A percentile compares a stretch with the other conserved stretches of the same genome.
Evolutionary conservation across 1,140 invertebrate species (phyloP).

Genomic region (Cardiocondyla obscurior): DNA sequence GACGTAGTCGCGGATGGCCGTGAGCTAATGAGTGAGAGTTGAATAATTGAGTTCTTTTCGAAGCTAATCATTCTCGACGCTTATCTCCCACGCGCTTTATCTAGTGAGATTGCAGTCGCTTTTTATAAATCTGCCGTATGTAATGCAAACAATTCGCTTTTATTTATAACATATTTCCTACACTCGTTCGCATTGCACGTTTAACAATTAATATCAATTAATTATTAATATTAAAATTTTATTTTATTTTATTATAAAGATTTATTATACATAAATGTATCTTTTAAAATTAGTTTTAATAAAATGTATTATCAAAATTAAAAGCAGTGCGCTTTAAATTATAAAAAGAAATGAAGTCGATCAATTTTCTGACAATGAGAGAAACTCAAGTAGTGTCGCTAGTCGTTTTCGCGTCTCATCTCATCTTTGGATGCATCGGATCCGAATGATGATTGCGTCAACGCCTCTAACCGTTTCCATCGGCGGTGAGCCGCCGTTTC

Average conservation of each 20-base stretch:
- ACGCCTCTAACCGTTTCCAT: constrained; percentile 44
- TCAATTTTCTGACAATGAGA: neutral
- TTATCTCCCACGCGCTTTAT: neutral
- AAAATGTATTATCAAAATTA: neutral
- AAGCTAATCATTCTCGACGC: neutral
- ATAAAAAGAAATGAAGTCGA: neutral
- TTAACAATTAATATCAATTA: neutral
- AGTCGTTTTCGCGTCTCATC: neutral
- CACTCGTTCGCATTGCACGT: neutral
- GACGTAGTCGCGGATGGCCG: constrained; percentile 13
- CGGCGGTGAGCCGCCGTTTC: constrained; percentile 65
- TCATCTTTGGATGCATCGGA: neutral
- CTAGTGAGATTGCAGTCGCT: neutral
- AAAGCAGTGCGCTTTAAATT: neutral
- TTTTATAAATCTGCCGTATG: neutral
- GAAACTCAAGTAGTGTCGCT: neutral
- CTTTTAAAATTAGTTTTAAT: neutral
- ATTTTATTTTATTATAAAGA: neutral
- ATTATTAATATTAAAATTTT: neutral
- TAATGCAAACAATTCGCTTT: neutral
- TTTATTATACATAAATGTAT: no score
- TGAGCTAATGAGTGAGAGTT: constrained; percentile 30
- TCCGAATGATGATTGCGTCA: constrained; percentile 48
- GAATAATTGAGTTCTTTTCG: constrained; percentile 19
- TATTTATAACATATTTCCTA: neutral